Conservation (phyloP, 2,888 invertebrate species). For the Pristionchus mayeri region DNA sequence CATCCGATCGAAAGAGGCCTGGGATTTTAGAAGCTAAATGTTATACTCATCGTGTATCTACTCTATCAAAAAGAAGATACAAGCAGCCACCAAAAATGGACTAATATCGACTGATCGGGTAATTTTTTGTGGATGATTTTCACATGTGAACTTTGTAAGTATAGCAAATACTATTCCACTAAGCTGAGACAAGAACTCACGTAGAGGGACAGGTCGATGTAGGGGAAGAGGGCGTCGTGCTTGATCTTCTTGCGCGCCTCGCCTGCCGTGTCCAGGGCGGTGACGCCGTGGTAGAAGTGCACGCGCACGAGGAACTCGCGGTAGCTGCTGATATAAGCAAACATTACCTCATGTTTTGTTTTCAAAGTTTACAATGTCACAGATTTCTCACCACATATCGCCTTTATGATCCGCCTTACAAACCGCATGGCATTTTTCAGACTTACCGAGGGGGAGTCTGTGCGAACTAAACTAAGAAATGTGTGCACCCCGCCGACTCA, state of each 20-base stretch:
- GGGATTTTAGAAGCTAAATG: background rate
- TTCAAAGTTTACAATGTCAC: background rate
- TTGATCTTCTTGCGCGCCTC: constrained; percentile 54
- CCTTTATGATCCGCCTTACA: too few species aligned
- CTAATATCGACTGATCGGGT: too few species aligned
- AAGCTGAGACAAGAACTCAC: constrained; percentile 55
- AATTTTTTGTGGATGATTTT: too few species aligned
- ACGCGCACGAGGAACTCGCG: constrained; percentile 64
- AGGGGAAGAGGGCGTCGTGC: constrained; percentile 60
- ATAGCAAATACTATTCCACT: too few species aligned
- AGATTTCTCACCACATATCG: background rate
- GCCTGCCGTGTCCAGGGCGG: constrained; percentile 57
- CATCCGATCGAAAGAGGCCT: constrained; percentile 58
- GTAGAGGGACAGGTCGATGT: constrained; percentile 65
- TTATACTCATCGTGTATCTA: too few species aligned
- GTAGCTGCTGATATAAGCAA: constrained; percentile 52
- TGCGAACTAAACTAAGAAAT: too few species aligned
- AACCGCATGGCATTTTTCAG: too few species aligned
- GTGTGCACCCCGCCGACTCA: background rate
- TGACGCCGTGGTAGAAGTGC: constrained; percentile 67
- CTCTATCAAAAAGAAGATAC: too few species aligned
- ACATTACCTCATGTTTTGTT: background rate
- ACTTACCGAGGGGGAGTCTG: too few species aligned
- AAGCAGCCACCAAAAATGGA: too few species aligned
- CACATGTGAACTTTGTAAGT: too few species aligned